phyloP scores from a whole-genome alignment of 2,113 vertebrate genomes.

The Engystomops pustulosus region DNA sequence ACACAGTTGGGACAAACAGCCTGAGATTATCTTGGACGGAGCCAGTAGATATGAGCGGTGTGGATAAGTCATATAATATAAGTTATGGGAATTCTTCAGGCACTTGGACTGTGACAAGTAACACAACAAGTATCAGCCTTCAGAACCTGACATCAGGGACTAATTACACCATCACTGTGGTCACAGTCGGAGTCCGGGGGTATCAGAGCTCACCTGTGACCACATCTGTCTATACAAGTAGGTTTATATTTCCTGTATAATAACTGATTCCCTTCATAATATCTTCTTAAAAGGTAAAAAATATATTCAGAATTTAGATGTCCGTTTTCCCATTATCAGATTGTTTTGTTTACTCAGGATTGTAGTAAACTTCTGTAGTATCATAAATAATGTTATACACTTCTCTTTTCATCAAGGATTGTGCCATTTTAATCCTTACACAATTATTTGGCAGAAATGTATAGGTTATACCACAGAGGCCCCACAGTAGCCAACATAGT shows the following conservation, averaged over 20 bases:
- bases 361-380: too few species aligned
- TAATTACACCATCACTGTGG: constrained; percentile 8
- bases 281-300: too few species aligned
- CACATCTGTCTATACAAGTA: constrained; percentile 17
- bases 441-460: too few species aligned
- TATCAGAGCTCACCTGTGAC: constrained; percentile 28
- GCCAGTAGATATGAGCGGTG: constrained; percentile 9
- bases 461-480: too few species aligned
- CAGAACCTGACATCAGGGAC: constrained; percentile 15
- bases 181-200: constrained; percentile 15
- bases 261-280: too few species aligned
- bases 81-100: neutral
- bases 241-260: neutral
- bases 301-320: too few species aligned
- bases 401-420: too few species aligned
- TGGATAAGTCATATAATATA: constrained; percentile 3
- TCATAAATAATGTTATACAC: too few species aligned
- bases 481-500: too few species aligned
- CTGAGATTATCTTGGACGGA: neutral
- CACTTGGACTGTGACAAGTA: neutral
- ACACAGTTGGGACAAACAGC: neutral
- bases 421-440: too few species aligned
- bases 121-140: neutral
- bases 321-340: too few species aligned
- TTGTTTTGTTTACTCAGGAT: too few species aligned